Evolutionary conservation across 2,797 vertebrate genomes (phyloP).

Genomic region (Cirrhinus mrigala): DNA sequence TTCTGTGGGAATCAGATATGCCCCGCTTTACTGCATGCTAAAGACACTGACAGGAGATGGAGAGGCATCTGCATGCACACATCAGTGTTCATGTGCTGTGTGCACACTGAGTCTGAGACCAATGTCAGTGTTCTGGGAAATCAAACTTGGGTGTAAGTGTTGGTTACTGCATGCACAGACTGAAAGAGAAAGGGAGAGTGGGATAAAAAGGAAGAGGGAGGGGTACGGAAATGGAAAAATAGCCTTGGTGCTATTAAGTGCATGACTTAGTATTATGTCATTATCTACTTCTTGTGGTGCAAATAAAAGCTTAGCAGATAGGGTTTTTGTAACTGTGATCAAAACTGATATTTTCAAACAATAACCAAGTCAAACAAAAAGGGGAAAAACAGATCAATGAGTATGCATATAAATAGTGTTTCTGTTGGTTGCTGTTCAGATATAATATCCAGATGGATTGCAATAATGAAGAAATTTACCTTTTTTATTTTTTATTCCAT

Average conservation of each 20-base stretch:
- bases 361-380: neutral
- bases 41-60: constrained; percentile 1
- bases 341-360: constrained; percentile 7
- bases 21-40: neutral
- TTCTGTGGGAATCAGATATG: constrained; percentile 20
- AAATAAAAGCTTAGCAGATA: neutral
- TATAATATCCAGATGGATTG: neutral
- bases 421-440: neutral
- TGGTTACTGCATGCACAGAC: constrained; percentile 13
- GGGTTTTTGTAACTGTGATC: neutral
- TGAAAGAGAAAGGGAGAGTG: constrained; percentile 23
- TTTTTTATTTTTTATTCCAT: neutral
- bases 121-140: constrained; percentile 17
- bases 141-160: constrained; percentile 20
- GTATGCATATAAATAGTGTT: neutral
- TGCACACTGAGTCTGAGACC: constrained; percentile 54
- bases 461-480: constrained; percentile 4
- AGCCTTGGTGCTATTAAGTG: neutral
- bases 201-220: neutral
- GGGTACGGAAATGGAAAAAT: constrained; percentile 30
- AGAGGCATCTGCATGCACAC: constrained; percentile 39
- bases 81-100: constrained; percentile 25
- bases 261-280: constrained; percentile 6
- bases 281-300: constrained; percentile 1
- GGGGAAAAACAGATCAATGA: neutral